Conservation (phyloP, 2,113 vertebrate species). For the Chlorocebus sabaeus region DNA sequence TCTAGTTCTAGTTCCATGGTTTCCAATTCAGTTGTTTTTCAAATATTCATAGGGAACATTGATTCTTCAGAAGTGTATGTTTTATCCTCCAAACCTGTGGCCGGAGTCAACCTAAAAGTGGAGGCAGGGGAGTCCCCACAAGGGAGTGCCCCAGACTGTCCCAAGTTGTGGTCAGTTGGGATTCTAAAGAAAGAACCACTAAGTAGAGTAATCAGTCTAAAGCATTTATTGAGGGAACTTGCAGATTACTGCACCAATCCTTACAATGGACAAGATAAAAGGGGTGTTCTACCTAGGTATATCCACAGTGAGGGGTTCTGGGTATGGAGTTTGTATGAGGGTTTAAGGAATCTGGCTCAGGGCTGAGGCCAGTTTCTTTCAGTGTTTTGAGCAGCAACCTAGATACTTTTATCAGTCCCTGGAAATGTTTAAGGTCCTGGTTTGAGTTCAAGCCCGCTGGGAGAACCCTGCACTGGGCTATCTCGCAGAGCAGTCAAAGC, state of each 20-base stretch:
- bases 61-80: not conserved
- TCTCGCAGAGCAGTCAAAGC: not conserved
- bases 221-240: not conserved
- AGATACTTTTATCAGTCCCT: not conserved
- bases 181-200: not conserved
- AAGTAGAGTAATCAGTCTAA: not conserved
- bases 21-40: not conserved
- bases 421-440: not conserved
- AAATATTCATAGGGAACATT: not conserved
- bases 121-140: not conserved
- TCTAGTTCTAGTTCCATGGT: not conserved
- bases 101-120: not conserved
- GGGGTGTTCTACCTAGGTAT: not conserved
- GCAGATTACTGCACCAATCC: not conserved
- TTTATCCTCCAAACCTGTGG: not conserved
- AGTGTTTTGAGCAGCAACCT: not conserved
- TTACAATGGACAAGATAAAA: not conserved
- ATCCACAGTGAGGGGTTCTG: not conserved
- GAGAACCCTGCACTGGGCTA: not conserved
- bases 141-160: not conserved
- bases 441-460: not conserved
- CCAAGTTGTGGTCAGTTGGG: not conserved
- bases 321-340: not conserved
- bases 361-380: not conserved
- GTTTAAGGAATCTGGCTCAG: not conserved